A percentile compares a stretch with the other conserved stretches of the same genome.
Conservation (phyloP, 2,888 invertebrate species). For the Cerastoderma edule region DNA sequence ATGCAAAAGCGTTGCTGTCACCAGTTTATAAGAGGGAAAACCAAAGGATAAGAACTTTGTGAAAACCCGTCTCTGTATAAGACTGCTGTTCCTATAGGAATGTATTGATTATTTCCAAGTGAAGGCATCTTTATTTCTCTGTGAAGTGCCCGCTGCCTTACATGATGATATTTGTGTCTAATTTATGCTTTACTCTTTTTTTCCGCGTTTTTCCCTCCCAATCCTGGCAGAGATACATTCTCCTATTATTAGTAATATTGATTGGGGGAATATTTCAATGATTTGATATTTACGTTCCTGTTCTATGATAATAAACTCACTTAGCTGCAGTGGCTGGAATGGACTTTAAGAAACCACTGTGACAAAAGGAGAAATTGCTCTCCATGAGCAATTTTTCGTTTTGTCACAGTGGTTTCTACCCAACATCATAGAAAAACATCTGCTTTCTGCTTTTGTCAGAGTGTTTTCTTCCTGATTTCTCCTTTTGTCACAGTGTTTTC, state of each 20-base stretch:
- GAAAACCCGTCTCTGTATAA: not conserved
- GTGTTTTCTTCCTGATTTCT: too few relatives aligned
- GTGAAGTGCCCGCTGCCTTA: not conserved
- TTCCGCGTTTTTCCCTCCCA: not conserved
- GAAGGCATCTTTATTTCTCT: conserved; percentile 15
- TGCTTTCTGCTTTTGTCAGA: too few relatives aligned
- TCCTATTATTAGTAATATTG: conserved; percentile 14
- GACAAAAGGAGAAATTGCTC: conserved; percentile 13
- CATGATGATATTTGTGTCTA: not conserved
- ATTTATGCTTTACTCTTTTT: conserved; percentile 5
- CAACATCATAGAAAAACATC: too few relatives aligned
- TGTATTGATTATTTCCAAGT: conserved; percentile 21
- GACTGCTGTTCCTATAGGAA: not conserved
- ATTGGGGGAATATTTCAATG: conserved; percentile 2
- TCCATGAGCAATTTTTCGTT: not conserved
- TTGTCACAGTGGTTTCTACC: conserved; percentile 1
- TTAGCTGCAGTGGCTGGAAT: too few relatives aligned
- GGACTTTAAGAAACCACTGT: too few relatives aligned
- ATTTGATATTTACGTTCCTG: too few relatives aligned
- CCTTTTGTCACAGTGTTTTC: too few relatives aligned
- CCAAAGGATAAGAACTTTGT: too few relatives aligned
- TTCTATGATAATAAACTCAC: too few relatives aligned
- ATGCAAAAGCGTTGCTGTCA: too few relatives aligned
- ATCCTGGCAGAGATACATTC: not conserved
- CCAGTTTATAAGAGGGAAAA: too few relatives aligned